Conservation (phyloP, 2,797 vertebrate species). For the Acridotheres tristis region DNA sequence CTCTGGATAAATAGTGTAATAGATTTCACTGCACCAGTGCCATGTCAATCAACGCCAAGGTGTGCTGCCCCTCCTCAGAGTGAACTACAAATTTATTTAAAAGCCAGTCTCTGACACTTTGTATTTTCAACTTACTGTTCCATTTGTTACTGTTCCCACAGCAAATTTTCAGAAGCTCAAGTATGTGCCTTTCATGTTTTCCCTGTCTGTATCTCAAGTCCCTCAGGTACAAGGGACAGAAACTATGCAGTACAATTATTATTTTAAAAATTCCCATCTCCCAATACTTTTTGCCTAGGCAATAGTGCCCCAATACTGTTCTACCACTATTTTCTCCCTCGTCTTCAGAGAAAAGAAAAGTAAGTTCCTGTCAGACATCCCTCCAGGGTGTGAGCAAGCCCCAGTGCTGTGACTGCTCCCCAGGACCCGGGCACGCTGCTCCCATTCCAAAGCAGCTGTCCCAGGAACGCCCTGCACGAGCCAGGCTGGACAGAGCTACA, state of each 20-base stretch:
- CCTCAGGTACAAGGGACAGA: neutral
- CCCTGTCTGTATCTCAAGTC: neutral
- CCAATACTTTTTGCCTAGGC: neutral
- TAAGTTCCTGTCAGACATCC: neutral
- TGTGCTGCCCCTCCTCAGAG: neutral
- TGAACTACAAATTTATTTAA: neutral
- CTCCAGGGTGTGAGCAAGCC: neutral
- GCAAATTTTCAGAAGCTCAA: neutral
- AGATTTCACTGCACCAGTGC: neutral
- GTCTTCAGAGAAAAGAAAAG: neutral
- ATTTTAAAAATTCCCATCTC: neutral
- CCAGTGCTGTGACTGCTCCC: neutral
- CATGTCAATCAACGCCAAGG: neutral
- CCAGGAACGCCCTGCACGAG: accelerated
- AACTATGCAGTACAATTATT: neutral
- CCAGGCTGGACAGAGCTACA: accelerated
- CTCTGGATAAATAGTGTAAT: neutral
- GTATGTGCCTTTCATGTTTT: neutral
- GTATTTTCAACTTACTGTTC: neutral
- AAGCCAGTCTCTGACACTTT: neutral
- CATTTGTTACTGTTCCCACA: neutral
- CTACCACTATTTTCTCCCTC: neutral
- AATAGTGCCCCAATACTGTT: no score
- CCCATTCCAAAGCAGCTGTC: neutral
- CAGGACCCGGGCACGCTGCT: neutral